These are phyloP conservation scores for Oedothorax gibbosus DNA, from an alignment of 1,140 invertebrate genomes.

Conservation along the genomic window DNA sequence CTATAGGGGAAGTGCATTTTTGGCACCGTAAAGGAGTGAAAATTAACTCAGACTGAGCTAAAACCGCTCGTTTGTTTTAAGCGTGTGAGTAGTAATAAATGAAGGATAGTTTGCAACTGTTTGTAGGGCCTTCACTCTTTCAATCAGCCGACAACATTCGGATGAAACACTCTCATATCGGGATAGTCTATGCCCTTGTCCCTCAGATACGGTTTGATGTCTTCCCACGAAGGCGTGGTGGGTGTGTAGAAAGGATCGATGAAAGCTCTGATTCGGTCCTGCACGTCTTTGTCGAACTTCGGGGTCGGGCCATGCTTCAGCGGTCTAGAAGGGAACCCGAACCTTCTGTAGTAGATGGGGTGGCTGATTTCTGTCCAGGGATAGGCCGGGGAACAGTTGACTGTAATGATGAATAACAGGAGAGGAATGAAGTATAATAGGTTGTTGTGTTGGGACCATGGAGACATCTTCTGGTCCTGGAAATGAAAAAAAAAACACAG, in stretches of 20 bases:
- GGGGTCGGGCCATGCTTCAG: conserved; percentile 53
- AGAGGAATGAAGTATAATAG: background rate
- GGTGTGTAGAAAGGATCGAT: conserved; percentile 48
- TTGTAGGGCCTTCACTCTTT: no score
- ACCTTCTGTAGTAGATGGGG: conserved; percentile 55
- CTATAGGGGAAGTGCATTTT: no score
- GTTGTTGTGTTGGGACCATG: no score
- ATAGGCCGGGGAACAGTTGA: background rate
- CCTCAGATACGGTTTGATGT: conserved; percentile 33
- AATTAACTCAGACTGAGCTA: no score
- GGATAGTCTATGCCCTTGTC: conserved; percentile 51
- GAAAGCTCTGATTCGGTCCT: conserved; percentile 41
- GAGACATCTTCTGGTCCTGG: no score
- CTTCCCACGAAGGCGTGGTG: conserved; percentile 36
- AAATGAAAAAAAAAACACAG: no score
- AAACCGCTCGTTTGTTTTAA: no score
- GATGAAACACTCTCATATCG: conserved; percentile 4
- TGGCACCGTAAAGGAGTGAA: no score
- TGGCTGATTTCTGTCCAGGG: background rate
- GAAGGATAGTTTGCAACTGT: no score
- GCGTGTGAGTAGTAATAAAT: no score
- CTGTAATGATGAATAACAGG: background rate
- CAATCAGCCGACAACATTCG: conserved; percentile 22
- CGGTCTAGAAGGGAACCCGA: conserved; percentile 47
- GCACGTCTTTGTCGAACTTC: conserved; percentile 51